phyloP scores from a whole-genome alignment of 2,797 vertebrate species.

The Perodicticus potto region DNA sequence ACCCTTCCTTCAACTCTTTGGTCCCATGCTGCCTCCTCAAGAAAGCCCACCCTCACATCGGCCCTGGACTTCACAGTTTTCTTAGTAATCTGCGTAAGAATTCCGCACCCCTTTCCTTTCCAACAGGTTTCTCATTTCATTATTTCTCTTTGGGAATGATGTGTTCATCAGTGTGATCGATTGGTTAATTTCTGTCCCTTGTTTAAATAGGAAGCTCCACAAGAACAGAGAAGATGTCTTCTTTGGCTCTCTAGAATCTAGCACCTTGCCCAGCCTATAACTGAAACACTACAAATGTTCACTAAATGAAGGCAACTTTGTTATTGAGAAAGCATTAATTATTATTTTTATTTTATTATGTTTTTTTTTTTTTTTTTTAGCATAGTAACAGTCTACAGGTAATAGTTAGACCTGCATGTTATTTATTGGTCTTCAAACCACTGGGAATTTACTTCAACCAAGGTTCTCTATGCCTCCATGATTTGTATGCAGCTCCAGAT shows the following conservation, averaged over 20 bases:
- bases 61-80: background rate
- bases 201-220: background rate
- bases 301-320: constrained; percentile 34
- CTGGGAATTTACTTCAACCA: background rate
- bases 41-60: background rate
- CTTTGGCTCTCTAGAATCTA: background rate
- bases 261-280: background rate
- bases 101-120: background rate
- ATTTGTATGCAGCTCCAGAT: background rate
- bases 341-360: too few relatives aligned
- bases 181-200: background rate
- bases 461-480: background rate
- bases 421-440: constrained; percentile 2
- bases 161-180: background rate
- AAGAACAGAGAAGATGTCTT: background rate
- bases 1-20: constrained; percentile 13
- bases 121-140: background rate
- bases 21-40: background rate
- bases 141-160: constrained; percentile 27
- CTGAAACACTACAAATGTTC: background rate
- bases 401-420: background rate
- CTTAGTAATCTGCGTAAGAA: constrained; percentile 35
- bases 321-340: constrained; percentile 28
- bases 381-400: background rate
- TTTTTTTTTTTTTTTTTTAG: too few relatives aligned